These are phyloP conservation scores for Eclectus roratus DNA, from an alignment of 2,113 vertebrate species.

Conservation along the genomic window DNA sequence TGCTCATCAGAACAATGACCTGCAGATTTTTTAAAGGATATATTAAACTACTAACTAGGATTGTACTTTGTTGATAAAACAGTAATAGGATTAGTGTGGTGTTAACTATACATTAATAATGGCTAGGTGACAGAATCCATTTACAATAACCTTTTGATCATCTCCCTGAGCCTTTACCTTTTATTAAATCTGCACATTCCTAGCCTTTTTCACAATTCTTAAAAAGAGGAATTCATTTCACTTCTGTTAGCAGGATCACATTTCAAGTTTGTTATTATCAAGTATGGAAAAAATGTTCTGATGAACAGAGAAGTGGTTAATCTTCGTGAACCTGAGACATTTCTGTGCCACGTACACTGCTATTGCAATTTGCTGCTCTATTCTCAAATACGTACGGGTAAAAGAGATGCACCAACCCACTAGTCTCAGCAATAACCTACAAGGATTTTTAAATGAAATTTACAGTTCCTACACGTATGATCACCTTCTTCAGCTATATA, in stretches of 20 bases:
- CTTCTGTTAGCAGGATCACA: not conserved
- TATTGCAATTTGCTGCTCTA: not conserved
- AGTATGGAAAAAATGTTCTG: not conserved
- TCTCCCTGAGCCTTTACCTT: not conserved
- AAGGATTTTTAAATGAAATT: not conserved
- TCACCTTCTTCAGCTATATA: not conserved
- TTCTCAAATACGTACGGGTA: not conserved
- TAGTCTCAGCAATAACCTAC: not conserved
- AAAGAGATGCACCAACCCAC: not conserved
- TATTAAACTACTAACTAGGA: not conserved
- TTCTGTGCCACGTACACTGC: not conserved
- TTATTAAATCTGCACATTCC: not conserved
- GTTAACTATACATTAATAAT: not conserved
- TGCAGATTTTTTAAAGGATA: not conserved
- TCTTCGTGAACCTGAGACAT: not conserved
- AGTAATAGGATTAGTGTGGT: not conserved
- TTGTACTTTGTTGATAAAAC: not conserved
- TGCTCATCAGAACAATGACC: not conserved
- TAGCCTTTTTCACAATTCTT: not conserved
- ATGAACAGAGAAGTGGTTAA: not conserved
- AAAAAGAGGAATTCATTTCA: not conserved
- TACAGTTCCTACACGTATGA: not conserved
- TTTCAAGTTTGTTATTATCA: not conserved
- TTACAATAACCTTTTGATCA: not conserved
- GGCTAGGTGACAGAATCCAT: not conserved